A percentile compares a stretch with the other conserved stretches of the same genome.
phyloP scores from a whole-genome alignment of 2,888 invertebrate species.

The Macrosoma leucophasiata region DNA sequence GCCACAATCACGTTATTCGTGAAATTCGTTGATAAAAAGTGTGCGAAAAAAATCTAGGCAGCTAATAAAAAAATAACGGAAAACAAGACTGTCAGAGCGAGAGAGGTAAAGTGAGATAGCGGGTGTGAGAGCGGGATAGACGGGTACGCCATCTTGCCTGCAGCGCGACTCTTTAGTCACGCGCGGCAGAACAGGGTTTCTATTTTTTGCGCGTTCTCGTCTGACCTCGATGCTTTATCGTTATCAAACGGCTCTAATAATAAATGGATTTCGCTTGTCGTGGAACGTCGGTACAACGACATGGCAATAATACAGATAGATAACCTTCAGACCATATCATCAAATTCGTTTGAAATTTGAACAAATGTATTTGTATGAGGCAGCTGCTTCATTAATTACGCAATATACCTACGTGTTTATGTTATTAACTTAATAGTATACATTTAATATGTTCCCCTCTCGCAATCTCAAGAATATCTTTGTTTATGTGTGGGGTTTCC shows the following conservation, averaged over 20 bases:
- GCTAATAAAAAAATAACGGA: constrained; percentile 58
- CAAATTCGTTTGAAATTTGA: constrained; percentile 45
- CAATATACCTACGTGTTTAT: too few species aligned
- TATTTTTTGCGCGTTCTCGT: constrained; percentile 69
- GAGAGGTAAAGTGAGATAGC: constrained; percentile 38
- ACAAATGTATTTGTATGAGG: constrained; percentile 4
- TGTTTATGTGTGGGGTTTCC: too few species aligned
- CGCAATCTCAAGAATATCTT: too few species aligned
- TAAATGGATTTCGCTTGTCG: constrained; percentile 58
- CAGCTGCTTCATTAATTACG: constrained; percentile 4
- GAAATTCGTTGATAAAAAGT: constrained; percentile 57
- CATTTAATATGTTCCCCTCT: too few species aligned
- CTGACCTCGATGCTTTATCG: constrained; percentile 73
- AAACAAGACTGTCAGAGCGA: constrained; percentile 45
- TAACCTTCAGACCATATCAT: constrained; percentile 51
- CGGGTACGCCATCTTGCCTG: constrained; percentile 62
- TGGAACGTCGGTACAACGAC: constrained; percentile 45
- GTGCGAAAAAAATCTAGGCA: constrained; percentile 39
- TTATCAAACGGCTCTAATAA: constrained; percentile 65
- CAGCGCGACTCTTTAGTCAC: constrained; percentile 66
- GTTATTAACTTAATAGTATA: too few species aligned
- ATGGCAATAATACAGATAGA: constrained; percentile 51
- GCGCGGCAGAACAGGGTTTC: constrained; percentile 67
- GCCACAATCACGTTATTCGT: constrained; percentile 57
- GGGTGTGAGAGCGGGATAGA: constrained; percentile 45